Conservation (phyloP, 2,113 vertebrate genomes). For the Pollimyrus isidori region DNA sequence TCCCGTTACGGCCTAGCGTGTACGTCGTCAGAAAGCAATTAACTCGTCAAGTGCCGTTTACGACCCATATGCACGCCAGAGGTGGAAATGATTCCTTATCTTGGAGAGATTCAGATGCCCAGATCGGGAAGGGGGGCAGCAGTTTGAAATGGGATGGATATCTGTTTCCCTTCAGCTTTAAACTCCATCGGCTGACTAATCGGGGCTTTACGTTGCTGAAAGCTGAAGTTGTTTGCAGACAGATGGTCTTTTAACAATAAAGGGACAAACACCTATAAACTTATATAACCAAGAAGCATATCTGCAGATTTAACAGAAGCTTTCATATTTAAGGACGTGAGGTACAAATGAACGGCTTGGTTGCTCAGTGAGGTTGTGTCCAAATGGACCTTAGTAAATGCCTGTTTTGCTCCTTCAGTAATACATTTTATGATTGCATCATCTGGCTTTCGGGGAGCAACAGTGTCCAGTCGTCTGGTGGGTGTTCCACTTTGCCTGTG, state of each 20-base stretch:
- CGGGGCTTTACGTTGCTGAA: not conserved
- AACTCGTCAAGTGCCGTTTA: slow-evolving; percentile 9
- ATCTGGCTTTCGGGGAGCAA: not conserved
- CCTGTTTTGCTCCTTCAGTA: not conserved
- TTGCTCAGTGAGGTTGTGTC: not conserved
- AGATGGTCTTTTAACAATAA: not conserved
- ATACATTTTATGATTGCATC: not conserved
- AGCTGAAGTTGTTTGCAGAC: not conserved
- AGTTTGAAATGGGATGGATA: not conserved
- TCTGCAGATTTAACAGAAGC: not conserved
- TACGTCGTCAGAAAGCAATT: slow-evolving; percentile 19
- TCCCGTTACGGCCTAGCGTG: not conserved
- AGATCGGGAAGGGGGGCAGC: not conserved
- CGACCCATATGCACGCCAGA: not conserved
- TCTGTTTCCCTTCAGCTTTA: not conserved
- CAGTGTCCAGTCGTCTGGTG: not conserved
- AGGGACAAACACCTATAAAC: not conserved
- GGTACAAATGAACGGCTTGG: not conserved
- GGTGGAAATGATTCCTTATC: not conserved
- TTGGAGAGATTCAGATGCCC: not conserved
- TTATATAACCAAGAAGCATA: not conserved
- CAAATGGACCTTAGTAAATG: not conserved
- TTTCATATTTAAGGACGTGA: not conserved
- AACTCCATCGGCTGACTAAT: not conserved
- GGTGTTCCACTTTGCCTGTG: not conserved